phyloP scores from a whole-genome alignment of 2,113 vertebrate species.

The Lasiurus borealis region DNA sequence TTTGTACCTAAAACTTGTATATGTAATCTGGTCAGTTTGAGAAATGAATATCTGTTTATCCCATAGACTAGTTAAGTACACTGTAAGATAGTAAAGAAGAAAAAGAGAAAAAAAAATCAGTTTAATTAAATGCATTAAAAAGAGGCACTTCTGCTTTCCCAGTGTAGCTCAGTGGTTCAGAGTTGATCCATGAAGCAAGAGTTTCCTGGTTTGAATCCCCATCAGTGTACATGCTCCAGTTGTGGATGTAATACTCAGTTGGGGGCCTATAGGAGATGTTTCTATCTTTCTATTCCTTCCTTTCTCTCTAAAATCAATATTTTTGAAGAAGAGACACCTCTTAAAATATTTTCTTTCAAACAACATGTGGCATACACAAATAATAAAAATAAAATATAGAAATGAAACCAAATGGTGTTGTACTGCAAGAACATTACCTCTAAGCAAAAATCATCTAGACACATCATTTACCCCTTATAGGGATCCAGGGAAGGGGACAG shows the following conservation, averaged over 20 bases:
- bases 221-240: too few species aligned
- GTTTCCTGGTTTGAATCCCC: too few species aligned
- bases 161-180: too few species aligned
- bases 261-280: too few species aligned
- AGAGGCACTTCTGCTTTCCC: background rate
- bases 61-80: background rate
- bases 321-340: background rate
- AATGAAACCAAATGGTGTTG: background rate
- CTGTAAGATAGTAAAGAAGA: background rate
- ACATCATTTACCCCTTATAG: background rate
- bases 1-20: slow-evolving; percentile 47
- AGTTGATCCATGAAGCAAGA: too few species aligned
- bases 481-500: background rate
- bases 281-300: too few species aligned
- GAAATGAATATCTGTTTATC: slow-evolving; percentile 1
- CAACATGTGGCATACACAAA: background rate
- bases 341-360: background rate
- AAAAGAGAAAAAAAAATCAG: slow-evolving; percentile 19
- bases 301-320: too few species aligned
- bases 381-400: background rate
- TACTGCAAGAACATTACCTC: background rate
- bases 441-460: background rate
- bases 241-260: too few species aligned
- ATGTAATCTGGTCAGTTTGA: slow-evolving; percentile 53
- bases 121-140: background rate